Percentiles rank a stretch among this genome's conserved stretches.
These are phyloP conservation scores for Eristalis pertinax DNA, from an alignment of 2,888 invertebrate species.

Conservation along the genomic window DNA sequence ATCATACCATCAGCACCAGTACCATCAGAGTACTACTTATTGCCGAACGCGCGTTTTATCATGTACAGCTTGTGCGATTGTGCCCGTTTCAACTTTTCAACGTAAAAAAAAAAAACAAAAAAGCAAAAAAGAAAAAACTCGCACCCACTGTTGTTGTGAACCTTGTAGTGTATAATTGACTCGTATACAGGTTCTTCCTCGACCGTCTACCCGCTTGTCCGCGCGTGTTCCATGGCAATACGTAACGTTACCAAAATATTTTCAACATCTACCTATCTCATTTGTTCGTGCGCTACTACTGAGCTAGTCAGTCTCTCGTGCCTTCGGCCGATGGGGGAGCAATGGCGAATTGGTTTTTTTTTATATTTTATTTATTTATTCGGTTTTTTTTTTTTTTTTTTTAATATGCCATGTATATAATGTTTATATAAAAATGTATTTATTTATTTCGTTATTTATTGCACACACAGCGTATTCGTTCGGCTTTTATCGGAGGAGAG, in stretches of 20 bases:
- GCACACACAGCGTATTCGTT: constrained; percentile 42
- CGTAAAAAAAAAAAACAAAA: constrained; percentile 14
- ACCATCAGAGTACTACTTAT: constrained; percentile 28
- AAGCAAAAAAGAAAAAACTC: constrained; percentile 26
- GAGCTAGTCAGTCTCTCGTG: constrained; percentile 7
- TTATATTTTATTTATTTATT: constrained; percentile 11
- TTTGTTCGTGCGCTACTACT: constrained; percentile 12
- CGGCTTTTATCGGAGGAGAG: constrained; percentile 58
- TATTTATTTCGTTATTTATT: constrained; percentile 41
- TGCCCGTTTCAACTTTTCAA: constrained; percentile 52
- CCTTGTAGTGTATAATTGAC: constrained; percentile 56
- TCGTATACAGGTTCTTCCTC: constrained; percentile 45
- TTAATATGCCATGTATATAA: constrained; percentile 28
- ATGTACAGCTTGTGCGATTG: constrained; percentile 10
- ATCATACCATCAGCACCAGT: constrained; percentile 38
- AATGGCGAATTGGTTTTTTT: constrained; percentile 7
- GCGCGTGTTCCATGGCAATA: constrained; percentile 17
- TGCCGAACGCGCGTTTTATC: constrained; percentile 43
- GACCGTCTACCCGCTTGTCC: constrained; percentile 9
- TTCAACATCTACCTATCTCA: constrained; percentile 25
- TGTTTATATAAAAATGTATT: constrained; percentile 18
- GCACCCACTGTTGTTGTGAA: constrained; percentile 55
- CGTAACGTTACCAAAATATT: constrained; percentile 51
- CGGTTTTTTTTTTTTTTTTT: constrained; percentile 17
- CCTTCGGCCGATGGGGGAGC: constrained; percentile 25